Evolutionary conservation across 2,797 vertebrate species (phyloP).

Genomic region (Aplochiton taeniatus): DNA sequence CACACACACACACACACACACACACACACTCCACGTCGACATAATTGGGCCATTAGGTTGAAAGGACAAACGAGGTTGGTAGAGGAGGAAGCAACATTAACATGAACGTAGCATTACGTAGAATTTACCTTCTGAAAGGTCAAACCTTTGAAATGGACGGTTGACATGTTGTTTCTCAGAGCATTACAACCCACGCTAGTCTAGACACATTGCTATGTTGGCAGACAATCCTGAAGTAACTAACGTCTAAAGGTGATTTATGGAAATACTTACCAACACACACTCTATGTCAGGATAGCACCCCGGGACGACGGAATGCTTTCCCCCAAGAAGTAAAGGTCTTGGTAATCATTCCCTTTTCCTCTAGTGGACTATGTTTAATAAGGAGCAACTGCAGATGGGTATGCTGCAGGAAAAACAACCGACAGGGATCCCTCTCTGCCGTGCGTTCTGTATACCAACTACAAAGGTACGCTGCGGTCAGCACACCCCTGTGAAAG

Average conservation of each 20-base stretch:
- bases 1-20: too few relatives aligned
- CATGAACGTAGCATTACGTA: too few relatives aligned
- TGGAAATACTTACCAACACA: conserved; percentile 32
- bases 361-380: conserved; percentile 59
- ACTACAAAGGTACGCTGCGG: conserved; percentile 78
- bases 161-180: too few relatives aligned
- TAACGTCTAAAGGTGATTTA: conserved; percentile 41
- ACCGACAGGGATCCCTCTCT: conserved; percentile 70
- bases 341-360: conserved; percentile 57
- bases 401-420: conserved; percentile 71
- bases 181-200: too few relatives aligned
- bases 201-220: too few relatives aligned
- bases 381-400: conserved; percentile 71
- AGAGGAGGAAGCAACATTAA: conserved; percentile 17
- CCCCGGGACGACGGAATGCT: conserved; percentile 45
- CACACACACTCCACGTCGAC: conserved; percentile 21
- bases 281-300: conserved; percentile 44
- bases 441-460: conserved; percentile 72
- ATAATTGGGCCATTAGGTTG: conserved; percentile 45
- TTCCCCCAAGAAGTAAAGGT: conserved; percentile 33
- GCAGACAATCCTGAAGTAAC: too few relatives aligned
- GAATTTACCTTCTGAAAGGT: conserved; percentile 7
- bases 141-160: background rate
- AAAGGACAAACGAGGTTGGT: conserved; percentile 27
- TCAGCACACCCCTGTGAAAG: conserved; percentile 75